Conservation (phyloP, 2,888 invertebrate genomes). For the Megastigmus dorsalis region DNA sequence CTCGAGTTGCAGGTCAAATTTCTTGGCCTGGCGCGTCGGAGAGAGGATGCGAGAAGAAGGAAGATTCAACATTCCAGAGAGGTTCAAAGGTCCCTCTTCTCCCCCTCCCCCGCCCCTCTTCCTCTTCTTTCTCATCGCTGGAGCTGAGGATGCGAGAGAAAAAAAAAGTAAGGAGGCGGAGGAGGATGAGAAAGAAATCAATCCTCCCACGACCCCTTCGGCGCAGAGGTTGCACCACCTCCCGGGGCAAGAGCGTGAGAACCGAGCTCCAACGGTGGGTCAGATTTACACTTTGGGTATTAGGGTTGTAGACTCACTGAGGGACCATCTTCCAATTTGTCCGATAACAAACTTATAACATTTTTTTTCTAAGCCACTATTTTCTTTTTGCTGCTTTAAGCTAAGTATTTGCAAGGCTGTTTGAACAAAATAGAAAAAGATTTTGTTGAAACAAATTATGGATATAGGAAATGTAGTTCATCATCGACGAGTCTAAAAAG, state of each 20-base stretch:
- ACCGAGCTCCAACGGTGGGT: conserved; percentile 65
- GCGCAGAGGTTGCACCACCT: conserved; percentile 31
- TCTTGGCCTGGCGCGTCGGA: background rate
- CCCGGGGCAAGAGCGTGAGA: conserved; percentile 65
- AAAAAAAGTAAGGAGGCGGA: conserved; percentile 41
- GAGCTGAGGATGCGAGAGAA: conserved; percentile 41
- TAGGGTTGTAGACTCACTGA: conserved; percentile 57
- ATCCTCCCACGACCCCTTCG: conserved; percentile 67
- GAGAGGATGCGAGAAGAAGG: background rate
- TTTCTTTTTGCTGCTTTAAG: no score
- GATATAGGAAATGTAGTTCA: no score
- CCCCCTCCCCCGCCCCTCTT: conserved; percentile 49
- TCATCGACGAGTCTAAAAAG: no score
- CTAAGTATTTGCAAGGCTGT: no score
- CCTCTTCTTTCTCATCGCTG: conserved; percentile 2
- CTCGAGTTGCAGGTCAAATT: conserved; percentile 39
- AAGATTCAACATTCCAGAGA: conserved; percentile 61
- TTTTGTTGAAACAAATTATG: no score
- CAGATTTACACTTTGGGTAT: conserved; percentile 65
- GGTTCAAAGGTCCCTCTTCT: conserved; percentile 65
- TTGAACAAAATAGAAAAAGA: no score
- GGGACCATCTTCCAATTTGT: background rate
- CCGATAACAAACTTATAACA: no score
- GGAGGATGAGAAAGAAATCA: conserved; percentile 55
- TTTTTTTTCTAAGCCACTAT: no score